These are phyloP conservation scores for Oryzaephilus surinamensis DNA, from an alignment of 1,140 invertebrate species.

Conservation along the genomic window DNA sequence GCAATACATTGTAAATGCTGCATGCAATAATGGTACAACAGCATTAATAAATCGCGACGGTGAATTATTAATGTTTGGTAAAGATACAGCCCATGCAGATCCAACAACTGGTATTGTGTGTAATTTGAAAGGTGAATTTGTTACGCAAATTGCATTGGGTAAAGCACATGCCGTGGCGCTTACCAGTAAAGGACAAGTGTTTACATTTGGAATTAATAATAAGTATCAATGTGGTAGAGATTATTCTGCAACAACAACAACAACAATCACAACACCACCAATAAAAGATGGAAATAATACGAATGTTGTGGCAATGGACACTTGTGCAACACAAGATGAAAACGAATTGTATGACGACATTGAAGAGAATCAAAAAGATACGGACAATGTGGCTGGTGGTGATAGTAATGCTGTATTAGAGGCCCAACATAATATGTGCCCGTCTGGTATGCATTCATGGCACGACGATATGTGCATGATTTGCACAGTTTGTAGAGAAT, in stretches of 20 bases:
- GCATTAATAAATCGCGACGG: constrained; percentile 84
- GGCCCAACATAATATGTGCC: constrained; percentile 50
- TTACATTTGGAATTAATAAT: constrained; percentile 95
- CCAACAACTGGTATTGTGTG: constrained; percentile 55
- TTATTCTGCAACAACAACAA: constrained; percentile 51
- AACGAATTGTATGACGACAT: constrained; percentile 29
- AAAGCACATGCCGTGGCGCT: constrained; percentile 90
- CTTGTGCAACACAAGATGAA: constrained; percentile 48
- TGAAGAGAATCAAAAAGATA: constrained; percentile 24
- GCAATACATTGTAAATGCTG: constrained; percentile 67
- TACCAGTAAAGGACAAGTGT: constrained; percentile 81
- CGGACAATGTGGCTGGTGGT: constrained; percentile 32
- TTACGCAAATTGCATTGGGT: constrained; percentile 80
- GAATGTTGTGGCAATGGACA: constrained; percentile 53
- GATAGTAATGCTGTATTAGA: constrained; percentile 42
- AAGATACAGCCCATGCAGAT: constrained; percentile 86
- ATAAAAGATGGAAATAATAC: constrained; percentile 13
- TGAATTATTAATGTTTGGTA: constrained; percentile 86
- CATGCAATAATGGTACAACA: constrained; percentile 91
- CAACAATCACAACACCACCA: neutral
- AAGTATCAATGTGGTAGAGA: constrained; percentile 95
- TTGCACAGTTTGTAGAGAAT: constrained; percentile 85
- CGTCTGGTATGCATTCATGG: constrained; percentile 61
- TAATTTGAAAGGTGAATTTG: constrained; percentile 66
- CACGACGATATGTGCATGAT: constrained; percentile 75